phyloP scores from a whole-genome alignment of 2,888 invertebrate genomes.

The Cataglyphis albicans region DNA sequence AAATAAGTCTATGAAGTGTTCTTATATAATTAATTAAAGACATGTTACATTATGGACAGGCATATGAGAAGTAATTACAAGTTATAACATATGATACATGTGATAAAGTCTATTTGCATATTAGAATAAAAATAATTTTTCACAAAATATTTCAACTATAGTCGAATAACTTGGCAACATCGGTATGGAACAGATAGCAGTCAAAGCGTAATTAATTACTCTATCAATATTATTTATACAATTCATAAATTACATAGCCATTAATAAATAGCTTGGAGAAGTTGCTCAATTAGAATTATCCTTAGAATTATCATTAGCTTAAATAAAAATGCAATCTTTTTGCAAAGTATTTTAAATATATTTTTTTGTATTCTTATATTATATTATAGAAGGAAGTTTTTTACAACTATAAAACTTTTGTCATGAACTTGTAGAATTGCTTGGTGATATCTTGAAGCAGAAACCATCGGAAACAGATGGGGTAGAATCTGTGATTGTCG shows the following conservation, averaged over 20 bases:
- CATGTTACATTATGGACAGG: no score
- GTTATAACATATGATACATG: no score
- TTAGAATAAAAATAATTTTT: no score
- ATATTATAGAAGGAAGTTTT: neutral
- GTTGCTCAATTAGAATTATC: no score
- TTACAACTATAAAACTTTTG: neutral
- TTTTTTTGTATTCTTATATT: neutral
- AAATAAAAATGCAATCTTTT: neutral
- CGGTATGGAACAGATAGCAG: neutral
- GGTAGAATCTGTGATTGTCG: slow-evolving; percentile 97
- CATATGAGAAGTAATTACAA: no score
- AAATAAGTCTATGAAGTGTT: no score
- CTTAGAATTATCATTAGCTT: neutral
- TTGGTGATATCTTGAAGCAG: slow-evolving; percentile 95
- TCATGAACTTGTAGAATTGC: slow-evolving; percentile 89
- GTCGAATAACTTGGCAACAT: neutral
- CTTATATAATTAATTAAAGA: no score
- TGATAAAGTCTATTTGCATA: no score
- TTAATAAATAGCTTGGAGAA: no score
- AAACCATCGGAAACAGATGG: slow-evolving; percentile 98
- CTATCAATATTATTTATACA: neutral
- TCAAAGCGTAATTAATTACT: neutral
- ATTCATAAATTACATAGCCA: no score
- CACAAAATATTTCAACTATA: neutral
- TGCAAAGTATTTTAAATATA: neutral